Evolutionary conservation across 2,113 vertebrate genomes (phyloP).

Genomic region (Phrynosoma blainvillii): DNA sequence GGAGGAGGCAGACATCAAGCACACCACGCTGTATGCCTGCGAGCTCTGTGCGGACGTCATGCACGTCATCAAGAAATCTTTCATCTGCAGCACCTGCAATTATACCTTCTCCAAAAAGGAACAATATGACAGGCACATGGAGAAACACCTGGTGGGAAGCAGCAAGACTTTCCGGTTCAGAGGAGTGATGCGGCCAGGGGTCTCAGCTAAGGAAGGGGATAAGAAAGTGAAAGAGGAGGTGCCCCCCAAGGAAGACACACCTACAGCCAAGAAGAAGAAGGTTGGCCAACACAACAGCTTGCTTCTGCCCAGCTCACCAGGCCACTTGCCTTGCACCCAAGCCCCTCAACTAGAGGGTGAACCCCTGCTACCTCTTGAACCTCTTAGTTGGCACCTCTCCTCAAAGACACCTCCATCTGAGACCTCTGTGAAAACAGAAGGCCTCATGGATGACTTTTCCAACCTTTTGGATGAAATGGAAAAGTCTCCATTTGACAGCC

Average conservation of each 20-base stretch:
- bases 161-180: conserved; percentile 91
- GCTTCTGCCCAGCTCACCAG: conserved; percentile 47
- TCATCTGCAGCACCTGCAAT: conserved; percentile 97
- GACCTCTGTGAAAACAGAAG: conserved; percentile 77
- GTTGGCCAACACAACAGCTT: conserved; percentile 66
- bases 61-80: conserved; percentile 96
- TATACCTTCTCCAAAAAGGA: conserved; percentile 98
- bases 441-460: conserved; percentile 76
- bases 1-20: conserved; percentile 88
- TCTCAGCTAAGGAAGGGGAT: conserved; percentile 72
- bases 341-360: conserved; percentile 66
- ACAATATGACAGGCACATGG: conserved; percentile 97
- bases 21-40: conserved; percentile 92
- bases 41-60: conserved; percentile 97
- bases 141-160: conserved; percentile 88
- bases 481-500: conserved; percentile 61
- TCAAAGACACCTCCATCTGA: conserved; percentile 61
- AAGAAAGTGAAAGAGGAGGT: conserved; percentile 65
- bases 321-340: conserved; percentile 51
- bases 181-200: conserved; percentile 85
- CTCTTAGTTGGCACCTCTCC: conserved; percentile 61
- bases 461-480: conserved; percentile 71
- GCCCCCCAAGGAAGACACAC: conserved; percentile 41
- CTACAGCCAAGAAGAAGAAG: conserved; percentile 82
- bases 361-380: conserved; percentile 50